Conservation (phyloP, 2,797 vertebrate genomes). For the Psittacula echo region DNA sequence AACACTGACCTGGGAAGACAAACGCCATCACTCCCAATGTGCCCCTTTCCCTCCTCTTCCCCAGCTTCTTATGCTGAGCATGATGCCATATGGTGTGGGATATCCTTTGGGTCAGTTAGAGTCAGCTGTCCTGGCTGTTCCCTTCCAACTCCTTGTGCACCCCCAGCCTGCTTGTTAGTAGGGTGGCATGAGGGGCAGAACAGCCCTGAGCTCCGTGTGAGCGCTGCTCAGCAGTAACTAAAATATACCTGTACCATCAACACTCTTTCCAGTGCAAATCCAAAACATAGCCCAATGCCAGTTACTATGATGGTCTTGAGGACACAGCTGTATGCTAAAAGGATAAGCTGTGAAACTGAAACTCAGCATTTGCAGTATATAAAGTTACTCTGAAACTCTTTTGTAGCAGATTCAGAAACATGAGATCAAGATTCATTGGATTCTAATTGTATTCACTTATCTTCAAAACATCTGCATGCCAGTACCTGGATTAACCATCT, state of each 20-base stretch:
- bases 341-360: not conserved
- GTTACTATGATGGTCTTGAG: not conserved
- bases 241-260: not conserved
- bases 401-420: not conserved
- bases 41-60: not conserved
- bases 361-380: not conserved
- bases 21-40: not conserved
- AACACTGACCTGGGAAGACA: not conserved
- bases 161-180: not conserved
- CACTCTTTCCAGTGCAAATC: not conserved
- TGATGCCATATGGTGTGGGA: not conserved
- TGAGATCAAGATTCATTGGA: rapidly evolving
- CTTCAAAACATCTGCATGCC: not conserved
- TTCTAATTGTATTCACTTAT: not conserved
- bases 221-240: not conserved
- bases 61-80: not conserved
- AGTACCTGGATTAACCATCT: not conserved
- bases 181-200: not conserved
- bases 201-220: not conserved
- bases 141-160: not conserved
- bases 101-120: not conserved
- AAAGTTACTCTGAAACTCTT: not conserved
- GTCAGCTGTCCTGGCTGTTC: not conserved
- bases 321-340: not conserved
- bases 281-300: not conserved